Percentiles rank a stretch among this genome's conserved stretches.
These are phyloP conservation scores for Endomychus coccineus DNA, from an alignment of 2,888 invertebrate species.

Conservation along the genomic window DNA sequence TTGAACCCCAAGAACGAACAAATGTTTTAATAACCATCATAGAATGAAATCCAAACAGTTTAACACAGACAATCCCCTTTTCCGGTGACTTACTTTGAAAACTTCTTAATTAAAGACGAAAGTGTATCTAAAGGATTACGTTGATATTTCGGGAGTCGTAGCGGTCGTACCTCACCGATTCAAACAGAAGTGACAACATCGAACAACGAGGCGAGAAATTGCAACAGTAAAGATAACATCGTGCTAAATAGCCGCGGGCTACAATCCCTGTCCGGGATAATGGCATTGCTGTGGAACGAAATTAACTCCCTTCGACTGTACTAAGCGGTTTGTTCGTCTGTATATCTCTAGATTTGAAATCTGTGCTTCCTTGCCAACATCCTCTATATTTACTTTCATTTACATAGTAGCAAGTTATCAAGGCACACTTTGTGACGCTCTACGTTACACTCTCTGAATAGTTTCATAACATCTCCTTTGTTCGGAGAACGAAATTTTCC, in stretches of 20 bases:
- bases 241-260: conserved; percentile 43
- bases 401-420: too few relatives aligned
- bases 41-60: conserved; percentile 18
- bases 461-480: too few relatives aligned
- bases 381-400: too few relatives aligned
- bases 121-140: conserved; percentile 28
- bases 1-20: too few relatives aligned
- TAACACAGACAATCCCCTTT: conserved; percentile 18
- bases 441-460: too few relatives aligned
- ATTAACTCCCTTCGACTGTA: conserved; percentile 39
- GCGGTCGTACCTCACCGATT: conserved; percentile 1
- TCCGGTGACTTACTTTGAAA: conserved; percentile 23
- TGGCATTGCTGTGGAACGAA: conserved; percentile 37
- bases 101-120: conserved; percentile 34
- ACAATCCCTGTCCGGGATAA: conserved; percentile 40
- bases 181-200: conserved; percentile 35
- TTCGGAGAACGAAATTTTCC: too few relatives aligned
- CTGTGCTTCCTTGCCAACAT: too few relatives aligned
- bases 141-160: conserved; percentile 14
- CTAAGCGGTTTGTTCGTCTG: conserved; percentile 9
- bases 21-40: conserved; percentile 17
- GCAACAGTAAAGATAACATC: conserved; percentile 45
- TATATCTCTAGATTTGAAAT: too few relatives aligned
- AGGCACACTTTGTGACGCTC: too few relatives aligned
- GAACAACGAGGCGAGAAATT: conserved; percentile 45